phyloP scores from a whole-genome alignment of 2,113 vertebrate species.

The Vidua chalybeata region DNA sequence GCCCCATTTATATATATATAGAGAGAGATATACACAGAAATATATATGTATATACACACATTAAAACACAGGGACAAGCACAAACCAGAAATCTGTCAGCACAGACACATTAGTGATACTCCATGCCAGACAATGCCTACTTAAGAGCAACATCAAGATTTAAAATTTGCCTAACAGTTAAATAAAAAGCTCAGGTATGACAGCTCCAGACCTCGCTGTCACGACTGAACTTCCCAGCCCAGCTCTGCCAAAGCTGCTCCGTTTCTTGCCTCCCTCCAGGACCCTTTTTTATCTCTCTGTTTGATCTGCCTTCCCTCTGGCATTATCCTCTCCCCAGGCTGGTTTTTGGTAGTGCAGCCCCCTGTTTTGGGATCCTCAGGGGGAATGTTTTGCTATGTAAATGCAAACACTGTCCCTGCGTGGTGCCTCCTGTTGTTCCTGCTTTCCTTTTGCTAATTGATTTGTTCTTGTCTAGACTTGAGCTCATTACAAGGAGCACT shows the following conservation, averaged over 20 bases:
- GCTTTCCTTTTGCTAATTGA: conserved; percentile 11
- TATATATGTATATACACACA: background rate
- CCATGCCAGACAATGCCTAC: background rate
- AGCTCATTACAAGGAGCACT: conserved; percentile 39
- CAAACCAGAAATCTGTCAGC: background rate
- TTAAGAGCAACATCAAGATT: background rate
- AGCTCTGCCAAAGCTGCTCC: background rate
- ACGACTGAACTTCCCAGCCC: background rate
- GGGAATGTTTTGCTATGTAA: conserved; percentile 1
- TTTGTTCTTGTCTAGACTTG: conserved; percentile 36
- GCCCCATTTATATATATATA: too few relatives aligned
- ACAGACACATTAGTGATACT: background rate
- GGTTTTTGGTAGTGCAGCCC: background rate
- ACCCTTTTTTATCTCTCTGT: background rate
- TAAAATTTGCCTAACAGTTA: background rate
- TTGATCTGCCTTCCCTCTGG: background rate
- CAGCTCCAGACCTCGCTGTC: background rate
- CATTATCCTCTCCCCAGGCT: background rate
- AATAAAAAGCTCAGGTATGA: background rate
- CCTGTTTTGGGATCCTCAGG: background rate
- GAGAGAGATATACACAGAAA: background rate
- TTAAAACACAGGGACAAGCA: background rate
- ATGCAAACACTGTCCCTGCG: background rate
- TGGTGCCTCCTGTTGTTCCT: background rate
- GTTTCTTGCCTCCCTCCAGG: background rate